Base-by-base conservation (phyloP, 2,888 invertebrate genomes). In the Andrena marginata region DNA sequence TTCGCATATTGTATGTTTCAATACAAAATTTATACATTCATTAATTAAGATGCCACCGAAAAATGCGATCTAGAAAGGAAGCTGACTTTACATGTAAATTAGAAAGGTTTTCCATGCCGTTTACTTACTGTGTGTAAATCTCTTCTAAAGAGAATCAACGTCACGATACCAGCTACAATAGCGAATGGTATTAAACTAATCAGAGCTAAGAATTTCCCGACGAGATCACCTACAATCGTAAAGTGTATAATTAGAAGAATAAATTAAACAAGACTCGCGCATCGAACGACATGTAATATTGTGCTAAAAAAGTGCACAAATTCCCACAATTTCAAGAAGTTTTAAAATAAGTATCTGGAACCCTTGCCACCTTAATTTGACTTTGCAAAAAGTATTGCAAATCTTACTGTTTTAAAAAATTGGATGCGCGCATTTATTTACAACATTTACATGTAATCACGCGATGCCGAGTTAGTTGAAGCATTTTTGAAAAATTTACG, bases 101-200 rank as follows among this genome's bases (percentile, higher is more conserved):
- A 8, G 0, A 64, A 56, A 1, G 1, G 16, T 29, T 13, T n/a
- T 62, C 20, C 0, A 54, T 26, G 29, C 7, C 23, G 31, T 54
- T 74, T 80, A 94, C 96, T 96, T 95, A 98, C 98, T 83, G 98
- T 98, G 92, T 98, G 98, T 88, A 98, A 95, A 95, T 99, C 98
- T 94, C 98, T 95, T 92, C 98, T 96, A 94, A 98, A 98, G 86
- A 98, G 94, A 90, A 98, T 97, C 83, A 98, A 95, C 56, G 98
- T 97, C 84, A 97, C 92, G 94, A 98, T 98, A 85, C 97, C 97
- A 88, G 97, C 96, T 70, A 97, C 95, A 89, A 98, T 97, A 89
- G 97, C 97, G 94, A 98, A 96, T 7, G 98, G 98, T 82, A 97
- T 95, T 89, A 98, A 95, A 94, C 98, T 98, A 91, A 96, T 95